These are phyloP conservation scores for Geothlypis trichas DNA, from an alignment of 2,113 vertebrate species.

Conservation along the genomic window DNA sequence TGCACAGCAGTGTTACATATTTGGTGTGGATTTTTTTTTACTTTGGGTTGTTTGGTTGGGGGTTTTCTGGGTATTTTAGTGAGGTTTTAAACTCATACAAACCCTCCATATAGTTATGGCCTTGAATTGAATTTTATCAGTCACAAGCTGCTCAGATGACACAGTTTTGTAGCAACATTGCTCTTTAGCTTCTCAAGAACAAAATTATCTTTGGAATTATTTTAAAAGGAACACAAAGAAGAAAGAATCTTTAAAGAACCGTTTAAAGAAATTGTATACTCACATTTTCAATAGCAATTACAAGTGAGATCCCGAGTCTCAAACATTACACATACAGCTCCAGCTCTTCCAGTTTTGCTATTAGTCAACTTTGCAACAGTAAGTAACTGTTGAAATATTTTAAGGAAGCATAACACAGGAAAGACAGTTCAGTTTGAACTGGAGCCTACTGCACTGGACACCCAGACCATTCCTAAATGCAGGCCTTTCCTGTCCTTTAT, in stretches of 20 bases:
- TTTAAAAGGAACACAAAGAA: neutral
- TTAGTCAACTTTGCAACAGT: neutral
- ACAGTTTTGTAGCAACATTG: neutral
- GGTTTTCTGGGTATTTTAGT: neutral
- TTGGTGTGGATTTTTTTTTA: too few relatives aligned
- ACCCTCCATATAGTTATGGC: neutral
- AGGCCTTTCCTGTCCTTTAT: neutral
- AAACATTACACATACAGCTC: neutral
- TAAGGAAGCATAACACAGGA: neutral
- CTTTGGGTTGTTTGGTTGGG: neutral
- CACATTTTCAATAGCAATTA: neutral
- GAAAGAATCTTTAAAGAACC: neutral
- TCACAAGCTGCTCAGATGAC: neutral
- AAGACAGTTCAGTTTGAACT: neutral
- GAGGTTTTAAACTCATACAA: neutral
- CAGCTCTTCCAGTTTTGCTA: neutral
- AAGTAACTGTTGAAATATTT: neutral
- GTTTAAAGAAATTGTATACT: neutral
- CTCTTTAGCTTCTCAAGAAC: neutral
- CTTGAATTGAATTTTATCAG: neutral
- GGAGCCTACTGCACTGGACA: neutral
- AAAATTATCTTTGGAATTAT: neutral
- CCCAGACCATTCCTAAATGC: neutral
- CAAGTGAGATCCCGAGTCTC: neutral
- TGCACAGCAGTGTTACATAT: neutral